phyloP scores from a whole-genome alignment of 2,888 invertebrate species.

The Lobophora halterata region DNA sequence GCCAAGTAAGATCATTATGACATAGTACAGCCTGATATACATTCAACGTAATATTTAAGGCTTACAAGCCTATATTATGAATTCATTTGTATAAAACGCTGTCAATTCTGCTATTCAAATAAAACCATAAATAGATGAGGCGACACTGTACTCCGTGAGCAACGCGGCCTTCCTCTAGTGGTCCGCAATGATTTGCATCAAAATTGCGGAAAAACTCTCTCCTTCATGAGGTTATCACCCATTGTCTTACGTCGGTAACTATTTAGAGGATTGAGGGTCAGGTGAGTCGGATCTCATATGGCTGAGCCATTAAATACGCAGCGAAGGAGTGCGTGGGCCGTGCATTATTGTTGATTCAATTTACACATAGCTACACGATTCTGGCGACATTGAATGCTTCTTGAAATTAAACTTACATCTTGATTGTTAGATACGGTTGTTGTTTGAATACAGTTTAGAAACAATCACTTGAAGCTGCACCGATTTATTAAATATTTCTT shows the following conservation, averaged over 20 bases:
- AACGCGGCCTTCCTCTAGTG: constrained; percentile 57
- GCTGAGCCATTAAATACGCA: constrained; percentile 42
- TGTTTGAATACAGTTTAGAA: constrained; percentile 60
- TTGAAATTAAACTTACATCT: constrained; percentile 57
- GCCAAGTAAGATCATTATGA: constrained; percentile 12
- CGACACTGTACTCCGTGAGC: constrained; percentile 60
- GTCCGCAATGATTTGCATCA: constrained; percentile 62
- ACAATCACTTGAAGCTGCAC: constrained; percentile 47
- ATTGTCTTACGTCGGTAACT: constrained; percentile 55
- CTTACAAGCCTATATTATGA: constrained; percentile 21
- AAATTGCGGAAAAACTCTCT: constrained; percentile 64
- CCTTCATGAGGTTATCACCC: constrained; percentile 44
- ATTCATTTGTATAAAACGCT: constrained; percentile 26
- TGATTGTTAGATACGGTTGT: constrained; percentile 50
- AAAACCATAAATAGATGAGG: constrained; percentile 45
- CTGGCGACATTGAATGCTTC: constrained; percentile 67
- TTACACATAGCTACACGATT: constrained; percentile 56
- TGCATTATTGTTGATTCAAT: constrained; percentile 62
- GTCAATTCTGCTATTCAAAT: constrained; percentile 40
- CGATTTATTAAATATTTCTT: constrained; percentile 46
- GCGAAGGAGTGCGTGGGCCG: constrained; percentile 55
- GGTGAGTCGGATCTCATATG: constrained; percentile 39
- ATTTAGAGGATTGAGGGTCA: constrained; percentile 57
- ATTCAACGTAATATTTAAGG: constrained; percentile 14
- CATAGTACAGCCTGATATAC: constrained; percentile 15